phyloP scores from a whole-genome alignment of 2,888 invertebrate genomes.

The Archaeoteleia sp. region DNA sequence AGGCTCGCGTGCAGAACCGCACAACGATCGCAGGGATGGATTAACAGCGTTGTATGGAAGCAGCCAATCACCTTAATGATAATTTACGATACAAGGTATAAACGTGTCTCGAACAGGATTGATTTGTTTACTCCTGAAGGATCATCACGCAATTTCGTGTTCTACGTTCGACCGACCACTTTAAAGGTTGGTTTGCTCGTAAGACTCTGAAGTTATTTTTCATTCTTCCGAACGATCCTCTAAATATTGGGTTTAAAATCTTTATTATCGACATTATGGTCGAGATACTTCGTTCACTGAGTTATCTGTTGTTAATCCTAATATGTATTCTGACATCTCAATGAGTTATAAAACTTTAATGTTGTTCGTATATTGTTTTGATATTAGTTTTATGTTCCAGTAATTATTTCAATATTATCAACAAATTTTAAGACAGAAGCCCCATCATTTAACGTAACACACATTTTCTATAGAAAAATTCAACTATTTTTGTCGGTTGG shows the following conservation, averaged over 20 bases:
- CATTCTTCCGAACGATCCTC: slow-evolving; percentile 21
- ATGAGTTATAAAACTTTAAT: slow-evolving; percentile 21
- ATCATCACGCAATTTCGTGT: slow-evolving; percentile 63
- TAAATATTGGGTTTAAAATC: slow-evolving; percentile 29
- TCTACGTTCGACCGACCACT: slow-evolving; percentile 12
- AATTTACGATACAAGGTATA: slow-evolving; percentile 70
- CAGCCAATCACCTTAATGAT: slow-evolving; percentile 73
- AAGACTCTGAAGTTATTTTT: slow-evolving; percentile 28
- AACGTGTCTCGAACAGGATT: slow-evolving; percentile 68
- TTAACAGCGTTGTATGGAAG: slow-evolving; percentile 57
- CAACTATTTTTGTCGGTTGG: too few species aligned
- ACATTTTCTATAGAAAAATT: too few species aligned
- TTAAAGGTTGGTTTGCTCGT: slow-evolving; percentile 26
- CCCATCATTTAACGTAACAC: too few species aligned
- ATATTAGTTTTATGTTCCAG: not conserved
- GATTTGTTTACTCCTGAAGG: slow-evolving; percentile 69
- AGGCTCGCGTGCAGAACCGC: slow-evolving; percentile 49
- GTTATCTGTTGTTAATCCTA: slow-evolving; percentile 20
- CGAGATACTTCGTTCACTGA: slow-evolving; percentile 14
- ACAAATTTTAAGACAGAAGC: too few species aligned
- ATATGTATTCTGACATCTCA: slow-evolving; percentile 20
- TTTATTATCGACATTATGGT: slow-evolving; percentile 31
- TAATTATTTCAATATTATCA: too few species aligned
- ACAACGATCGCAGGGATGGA: slow-evolving; percentile 51
- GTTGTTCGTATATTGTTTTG: not conserved